Conservation (phyloP, 2,113 vertebrate species). For the Rutilus rutilus region DNA sequence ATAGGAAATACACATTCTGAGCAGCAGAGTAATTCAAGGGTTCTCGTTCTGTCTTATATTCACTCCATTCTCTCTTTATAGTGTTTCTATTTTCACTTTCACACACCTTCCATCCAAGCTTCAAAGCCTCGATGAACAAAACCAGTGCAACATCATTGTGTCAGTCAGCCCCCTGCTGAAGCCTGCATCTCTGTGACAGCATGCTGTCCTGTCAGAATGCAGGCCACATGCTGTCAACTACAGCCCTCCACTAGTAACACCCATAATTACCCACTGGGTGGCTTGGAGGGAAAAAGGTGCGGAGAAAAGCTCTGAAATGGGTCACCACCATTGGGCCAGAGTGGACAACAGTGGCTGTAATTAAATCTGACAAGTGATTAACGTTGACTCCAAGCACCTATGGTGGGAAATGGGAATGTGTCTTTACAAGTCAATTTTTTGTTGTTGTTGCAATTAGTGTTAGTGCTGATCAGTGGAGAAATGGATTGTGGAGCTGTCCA, state of each 20-base stretch:
- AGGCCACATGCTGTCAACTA: background rate
- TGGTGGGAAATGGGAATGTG: background rate
- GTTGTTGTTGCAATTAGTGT: background rate
- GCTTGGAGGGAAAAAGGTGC: background rate
- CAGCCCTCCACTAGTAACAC: background rate
- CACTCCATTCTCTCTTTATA: background rate
- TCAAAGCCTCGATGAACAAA: background rate
- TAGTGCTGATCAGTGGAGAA: background rate
- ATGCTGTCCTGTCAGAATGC: background rate
- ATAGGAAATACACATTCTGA: conserved; percentile 24
- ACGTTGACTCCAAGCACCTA: background rate
- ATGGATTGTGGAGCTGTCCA: conserved; percentile 71
- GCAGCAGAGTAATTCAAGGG: conserved; percentile 31
- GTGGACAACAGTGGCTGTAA: background rate
- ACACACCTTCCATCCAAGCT: background rate
- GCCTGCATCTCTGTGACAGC: background rate
- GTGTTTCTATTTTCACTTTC: conserved; percentile 20
- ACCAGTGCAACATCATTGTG: conserved; percentile 6
- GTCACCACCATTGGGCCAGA: background rate
- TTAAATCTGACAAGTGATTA: conserved; percentile 35
- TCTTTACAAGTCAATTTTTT: background rate
- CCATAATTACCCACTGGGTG: conserved; percentile 28
- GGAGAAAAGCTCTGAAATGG: background rate
- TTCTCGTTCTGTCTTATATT: conserved; percentile 1
- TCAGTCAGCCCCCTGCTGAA: background rate